These are phyloP conservation scores for Papilio aristodemus DNA, from an alignment of 1,140 invertebrate genomes.

Conservation along the genomic window DNA sequence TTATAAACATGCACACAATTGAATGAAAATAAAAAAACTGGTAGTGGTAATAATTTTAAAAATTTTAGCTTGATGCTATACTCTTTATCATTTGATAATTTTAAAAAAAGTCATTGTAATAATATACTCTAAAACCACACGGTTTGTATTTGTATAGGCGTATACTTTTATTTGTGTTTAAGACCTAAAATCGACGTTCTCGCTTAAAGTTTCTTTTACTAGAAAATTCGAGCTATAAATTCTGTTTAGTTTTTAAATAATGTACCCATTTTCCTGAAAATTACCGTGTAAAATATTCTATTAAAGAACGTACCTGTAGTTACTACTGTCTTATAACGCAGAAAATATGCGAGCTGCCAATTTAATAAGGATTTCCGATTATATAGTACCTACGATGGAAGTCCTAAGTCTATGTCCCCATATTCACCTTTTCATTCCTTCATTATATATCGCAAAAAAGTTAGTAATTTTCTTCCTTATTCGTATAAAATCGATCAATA, in stretches of 20 bases:
- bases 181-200: neutral
- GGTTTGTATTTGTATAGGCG: neutral
- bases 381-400: too few relatives aligned
- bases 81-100: too few relatives aligned
- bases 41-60: too few relatives aligned
- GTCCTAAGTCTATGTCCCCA: too few relatives aligned
- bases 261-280: neutral
- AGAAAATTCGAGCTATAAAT: conserved; percentile 14
- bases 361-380: neutral
- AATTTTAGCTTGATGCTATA: too few relatives aligned
- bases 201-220: neutral
- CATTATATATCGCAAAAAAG: too few relatives aligned
- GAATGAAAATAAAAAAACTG: too few relatives aligned
- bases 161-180: neutral
- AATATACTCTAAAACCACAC: too few relatives aligned
- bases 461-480: neutral
- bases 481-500: too few relatives aligned
- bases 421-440: neutral
- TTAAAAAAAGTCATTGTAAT: too few relatives aligned
- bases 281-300: neutral
- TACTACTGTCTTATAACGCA: neutral
- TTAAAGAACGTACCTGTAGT: neutral
- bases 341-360: neutral
- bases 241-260: conserved; percentile 4
- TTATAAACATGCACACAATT: too few relatives aligned